Evolutionary conservation across 2,113 vertebrate species (phyloP).

Genomic region (Myiopsitta monachus): DNA sequence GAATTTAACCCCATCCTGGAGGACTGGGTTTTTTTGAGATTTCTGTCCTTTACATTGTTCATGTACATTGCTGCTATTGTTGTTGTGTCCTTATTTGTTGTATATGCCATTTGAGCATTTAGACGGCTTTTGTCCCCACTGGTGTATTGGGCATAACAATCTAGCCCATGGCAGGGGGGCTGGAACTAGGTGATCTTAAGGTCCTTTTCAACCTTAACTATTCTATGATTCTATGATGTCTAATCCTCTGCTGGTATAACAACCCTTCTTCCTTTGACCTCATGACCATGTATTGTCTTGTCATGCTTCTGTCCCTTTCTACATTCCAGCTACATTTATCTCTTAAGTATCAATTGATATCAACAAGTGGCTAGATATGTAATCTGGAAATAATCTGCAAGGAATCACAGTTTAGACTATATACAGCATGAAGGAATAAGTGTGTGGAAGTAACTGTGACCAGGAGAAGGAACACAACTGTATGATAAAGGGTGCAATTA

Average conservation of each 20-base stretch:
- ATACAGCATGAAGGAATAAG: not conserved
- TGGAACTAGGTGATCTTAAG: not conserved
- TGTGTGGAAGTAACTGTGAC: not conserved
- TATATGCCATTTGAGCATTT: not conserved
- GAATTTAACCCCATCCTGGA: not conserved
- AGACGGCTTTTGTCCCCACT: not conserved
- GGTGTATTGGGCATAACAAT: not conserved
- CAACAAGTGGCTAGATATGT: not conserved
- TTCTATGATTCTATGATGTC: not conserved
- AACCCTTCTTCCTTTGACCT: not conserved
- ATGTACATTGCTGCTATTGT: not conserved
- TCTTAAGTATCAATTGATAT: not conserved
- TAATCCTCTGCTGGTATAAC: not conserved
- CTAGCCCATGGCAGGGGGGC: not conserved
- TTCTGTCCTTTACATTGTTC: not conserved
- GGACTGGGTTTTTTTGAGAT: not conserved
- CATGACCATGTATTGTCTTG: accelerated
- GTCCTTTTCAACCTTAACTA: not conserved
- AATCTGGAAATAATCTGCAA: not conserved
- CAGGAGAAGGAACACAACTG: not conserved
- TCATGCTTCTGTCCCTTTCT: not conserved
- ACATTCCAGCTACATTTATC: not conserved
- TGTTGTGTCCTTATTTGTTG: not conserved
- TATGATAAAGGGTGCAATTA: not conserved
- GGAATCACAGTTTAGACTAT: not conserved